phyloP scores from a whole-genome alignment of 1,140 invertebrate genomes.

The Aleiodes sp. region DNA sequence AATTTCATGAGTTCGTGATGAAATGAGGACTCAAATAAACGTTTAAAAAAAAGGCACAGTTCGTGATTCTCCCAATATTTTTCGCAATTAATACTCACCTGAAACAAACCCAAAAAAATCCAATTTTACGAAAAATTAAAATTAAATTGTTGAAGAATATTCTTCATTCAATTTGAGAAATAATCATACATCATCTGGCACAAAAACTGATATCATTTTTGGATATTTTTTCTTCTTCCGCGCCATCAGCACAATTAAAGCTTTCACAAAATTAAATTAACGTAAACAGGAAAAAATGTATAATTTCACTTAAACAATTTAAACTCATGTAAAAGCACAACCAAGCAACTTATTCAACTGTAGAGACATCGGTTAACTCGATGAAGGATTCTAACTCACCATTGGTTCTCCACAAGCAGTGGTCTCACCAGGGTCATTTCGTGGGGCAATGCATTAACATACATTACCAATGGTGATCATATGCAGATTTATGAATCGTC shows the following conservation, averaged over 20 bases:
- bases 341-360: slow-evolving; percentile 38
- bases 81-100: slow-evolving; percentile 50
- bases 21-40: too few relatives aligned
- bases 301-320: not conserved
- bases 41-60: too few relatives aligned
- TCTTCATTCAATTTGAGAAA: too few relatives aligned
- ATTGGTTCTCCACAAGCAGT: not conserved
- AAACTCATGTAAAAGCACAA: not conserved
- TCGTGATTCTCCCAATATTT: too few relatives aligned
- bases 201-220: slow-evolving; percentile 58
- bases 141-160: too few relatives aligned
- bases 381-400: not conserved
- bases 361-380: slow-evolving; percentile 32
- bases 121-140: slow-evolving; percentile 11
- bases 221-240: slow-evolving; percentile 59
- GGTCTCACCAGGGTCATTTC: slow-evolving; percentile 43
- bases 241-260: slow-evolving; percentile 44
- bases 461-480: slow-evolving; percentile 56
- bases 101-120: slow-evolving; percentile 39
- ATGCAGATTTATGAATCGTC: slow-evolving; percentile 62
- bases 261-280: not conserved
- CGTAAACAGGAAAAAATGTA: too few relatives aligned
- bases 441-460: slow-evolving; percentile 58
- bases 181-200: slow-evolving; percentile 58
- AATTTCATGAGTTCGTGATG: too few relatives aligned